Conservation (phyloP, 2,113 vertebrate species). For the Oryzias curvinotus region DNA sequence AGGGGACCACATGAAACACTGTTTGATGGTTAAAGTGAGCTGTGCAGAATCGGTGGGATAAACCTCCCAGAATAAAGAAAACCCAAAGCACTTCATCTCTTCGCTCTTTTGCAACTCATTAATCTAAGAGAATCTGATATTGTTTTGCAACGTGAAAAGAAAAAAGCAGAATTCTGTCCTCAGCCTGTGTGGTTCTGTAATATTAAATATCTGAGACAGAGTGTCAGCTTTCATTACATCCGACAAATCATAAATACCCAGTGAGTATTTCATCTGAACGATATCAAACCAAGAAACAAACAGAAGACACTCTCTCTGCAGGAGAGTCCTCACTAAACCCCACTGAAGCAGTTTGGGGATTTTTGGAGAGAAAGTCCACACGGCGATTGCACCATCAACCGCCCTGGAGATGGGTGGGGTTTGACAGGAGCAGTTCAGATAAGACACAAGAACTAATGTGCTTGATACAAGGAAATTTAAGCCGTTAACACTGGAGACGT, state of each 20-base stretch:
- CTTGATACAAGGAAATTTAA: no score
- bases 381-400: no score
- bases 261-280: not conserved
- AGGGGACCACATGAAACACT: slow-evolving; percentile 44
- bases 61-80: slow-evolving; percentile 34
- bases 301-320: not conserved
- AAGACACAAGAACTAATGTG: no score
- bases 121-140: slow-evolving; percentile 42
- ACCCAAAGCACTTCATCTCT: slow-evolving; percentile 23
- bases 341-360: not conserved
- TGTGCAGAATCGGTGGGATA: slow-evolving; percentile 44
- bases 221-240: slow-evolving; percentile 1
- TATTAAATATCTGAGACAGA: slow-evolving; percentile 2
- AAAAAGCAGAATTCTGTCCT: slow-evolving; percentile 3
- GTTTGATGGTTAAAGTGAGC: slow-evolving; percentile 55
- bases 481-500: no score
- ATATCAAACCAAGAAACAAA: not conserved
- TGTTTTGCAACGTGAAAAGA: slow-evolving; percentile 9
- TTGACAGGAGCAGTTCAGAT: no score
- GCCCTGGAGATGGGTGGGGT: no score
- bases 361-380: no score
- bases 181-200: slow-evolving; percentile 14
- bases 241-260: not conserved
- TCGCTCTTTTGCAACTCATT: slow-evolving; percentile 31
- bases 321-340: not conserved